Evolutionary conservation across 2,888 invertebrate genomes (phyloP).

Genomic region (Pilophorus perplexus): DNA sequence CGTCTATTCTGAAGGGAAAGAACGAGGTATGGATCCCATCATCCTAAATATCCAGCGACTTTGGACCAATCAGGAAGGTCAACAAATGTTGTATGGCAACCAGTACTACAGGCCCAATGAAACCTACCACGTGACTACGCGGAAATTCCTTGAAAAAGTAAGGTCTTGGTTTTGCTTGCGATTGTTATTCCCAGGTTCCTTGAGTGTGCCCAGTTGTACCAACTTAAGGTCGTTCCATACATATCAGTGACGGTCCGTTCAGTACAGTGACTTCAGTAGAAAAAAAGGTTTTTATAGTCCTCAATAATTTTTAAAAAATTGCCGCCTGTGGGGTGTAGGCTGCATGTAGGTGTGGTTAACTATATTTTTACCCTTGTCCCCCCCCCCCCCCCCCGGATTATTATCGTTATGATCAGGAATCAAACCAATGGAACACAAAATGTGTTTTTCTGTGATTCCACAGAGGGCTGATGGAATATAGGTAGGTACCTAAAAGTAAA

Average conservation of each 20-base stretch:
- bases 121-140: constrained; percentile 90
- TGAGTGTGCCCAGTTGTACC: not conserved
- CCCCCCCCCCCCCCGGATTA: too few relatives aligned
- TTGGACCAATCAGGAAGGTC: constrained; percentile 72
- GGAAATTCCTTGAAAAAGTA: constrained; percentile 87
- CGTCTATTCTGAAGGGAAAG: constrained; percentile 77
- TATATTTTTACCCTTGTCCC: too few relatives aligned
- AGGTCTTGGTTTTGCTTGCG: not conserved
- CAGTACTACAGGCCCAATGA: constrained; percentile 90
- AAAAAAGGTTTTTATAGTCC: too few relatives aligned
- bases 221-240: not conserved
- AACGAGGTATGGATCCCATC: constrained; percentile 66
- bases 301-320: too few relatives aligned
- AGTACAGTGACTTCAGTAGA: too few relatives aligned
- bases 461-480: too few relatives aligned
- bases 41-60: constrained; percentile 86
- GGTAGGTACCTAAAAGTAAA: too few relatives aligned
- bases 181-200: not conserved
- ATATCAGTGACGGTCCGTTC: not conserved
- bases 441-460: too few relatives aligned
- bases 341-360: too few relatives aligned
- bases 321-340: too few relatives aligned
- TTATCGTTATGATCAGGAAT: too few relatives aligned
- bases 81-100: constrained; percentile 87
- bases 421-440: too few relatives aligned